Base-by-base conservation (phyloP, 2,113 vertebrate genomes). In the Ascaphus truei region DNA sequence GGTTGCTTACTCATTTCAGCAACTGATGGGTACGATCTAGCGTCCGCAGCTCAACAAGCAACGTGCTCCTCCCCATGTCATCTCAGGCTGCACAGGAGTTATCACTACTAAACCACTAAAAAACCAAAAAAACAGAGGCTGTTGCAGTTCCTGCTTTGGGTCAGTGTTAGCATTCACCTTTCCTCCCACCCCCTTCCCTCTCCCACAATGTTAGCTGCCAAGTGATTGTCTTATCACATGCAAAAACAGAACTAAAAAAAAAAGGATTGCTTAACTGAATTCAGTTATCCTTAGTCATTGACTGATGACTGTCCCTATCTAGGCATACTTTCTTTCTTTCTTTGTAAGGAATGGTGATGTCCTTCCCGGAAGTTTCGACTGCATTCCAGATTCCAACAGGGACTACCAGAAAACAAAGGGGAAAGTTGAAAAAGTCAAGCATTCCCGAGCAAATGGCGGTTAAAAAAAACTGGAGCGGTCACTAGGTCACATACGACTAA, bases 361-460 rank as follows among this genome's bases (percentile, higher is more conserved):
- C 81, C 85, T 93, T 95, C 88, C 89, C 22, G 88, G 92, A 94
- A 94, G 84, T 80, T 76, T 33, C 1, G 58, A 76, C 75, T 76
- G 82, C 87, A 90, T 92, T 95, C 86, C 87, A 85, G 79, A 90
- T 89, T 89, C 82, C 88, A 83, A 86, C 78, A 79, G 87, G 86
- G 87, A 90, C 76, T 75, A 69, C 37, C 23, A 15, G 71, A 73
- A 59, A 87, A 86, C 78, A 86, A 86, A 81, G 77, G 68, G 50
- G 53, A 80, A 77, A 79, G 84, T 79, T 85, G 72, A 85, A 85
- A 73, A 85, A 86, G 85, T 82, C 86, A 89, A 76, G 72, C 78
- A 78, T 79, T 52, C 79, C 84, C 80, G 80, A 77, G 85, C 79
- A 74, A 85, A 89, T 76, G 74, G 79, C 55, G 84, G 73, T 72